Evolutionary conservation across 2,797 vertebrate species (phyloP), one percentile per base, ranked within the genome.

Genomic region (Hemitrygon akajei): DNA sequence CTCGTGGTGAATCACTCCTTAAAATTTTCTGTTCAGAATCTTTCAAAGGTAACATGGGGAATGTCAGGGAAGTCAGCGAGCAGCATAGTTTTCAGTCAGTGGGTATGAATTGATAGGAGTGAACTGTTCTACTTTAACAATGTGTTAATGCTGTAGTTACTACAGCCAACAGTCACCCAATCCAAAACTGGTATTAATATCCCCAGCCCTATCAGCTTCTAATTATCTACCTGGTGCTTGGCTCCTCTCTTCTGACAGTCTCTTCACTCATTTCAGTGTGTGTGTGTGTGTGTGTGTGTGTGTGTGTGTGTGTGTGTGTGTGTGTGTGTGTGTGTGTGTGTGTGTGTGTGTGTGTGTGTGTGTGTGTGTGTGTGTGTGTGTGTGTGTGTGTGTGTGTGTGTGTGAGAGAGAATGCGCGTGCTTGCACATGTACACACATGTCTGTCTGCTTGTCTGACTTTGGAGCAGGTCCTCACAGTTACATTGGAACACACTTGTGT

Each of bases 191-290:
- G 37, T 71, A 56, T 75, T 30, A 30, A 40, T 58, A 93, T 93
- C 71, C 76, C 71, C 37, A 75, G 37, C 40, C 20, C 91, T 58
- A 75, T 76, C 91, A 75, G 40, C 25, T 93, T 71, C 76, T 76
- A 93, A 93, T 93, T 93, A 76, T 93, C 71, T 56, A 27, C 10
- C 71, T 93, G 91, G 91, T 71, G 56, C 91, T 93, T 71, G 1
- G 91, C 91, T 93, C 37, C 7, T 69, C 34, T 47, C 37, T 56
- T 93, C 37, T 47, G 91, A 93, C 91, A 93, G 75, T 30, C 91
- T 76, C 91, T 93, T 93, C 91, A 73, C 71, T 93, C 91, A 75
- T 93, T 93, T 93, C 71, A 93, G 76, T 76, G 86, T 69, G n/a
- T 9, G n/a, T 37, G 60, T 22, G 86, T 18, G 11, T 79, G n/a